These are phyloP conservation scores for Uloborus diversus DNA, from an alignment of 1,140 invertebrate species.

Conservation along the genomic window DNA sequence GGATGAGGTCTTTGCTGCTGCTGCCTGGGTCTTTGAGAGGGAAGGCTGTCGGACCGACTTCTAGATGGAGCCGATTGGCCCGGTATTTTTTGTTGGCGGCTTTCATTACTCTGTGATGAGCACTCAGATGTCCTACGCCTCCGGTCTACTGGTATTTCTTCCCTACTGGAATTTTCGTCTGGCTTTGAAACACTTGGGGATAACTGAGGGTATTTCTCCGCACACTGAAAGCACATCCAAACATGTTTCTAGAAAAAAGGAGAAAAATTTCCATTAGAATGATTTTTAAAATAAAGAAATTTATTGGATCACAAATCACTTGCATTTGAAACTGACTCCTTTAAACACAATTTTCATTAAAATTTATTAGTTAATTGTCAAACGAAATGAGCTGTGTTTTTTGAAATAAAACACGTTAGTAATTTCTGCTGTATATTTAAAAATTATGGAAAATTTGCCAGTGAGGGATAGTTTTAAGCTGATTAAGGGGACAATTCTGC, in stretches of 20 bases:
- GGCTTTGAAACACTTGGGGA: neutral
- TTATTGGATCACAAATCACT: neutral
- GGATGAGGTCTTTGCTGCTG: slow-evolving; percentile 4
- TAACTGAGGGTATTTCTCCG: slow-evolving; percentile 32
- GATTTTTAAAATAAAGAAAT: slow-evolving; percentile 5
- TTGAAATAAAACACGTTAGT: no score
- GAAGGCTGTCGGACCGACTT: slow-evolving; percentile 39
- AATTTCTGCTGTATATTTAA: no score
- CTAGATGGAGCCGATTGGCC: slow-evolving; percentile 4
- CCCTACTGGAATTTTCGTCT: neutral
- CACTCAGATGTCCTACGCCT: slow-evolving; percentile 27
- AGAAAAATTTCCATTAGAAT: no score
- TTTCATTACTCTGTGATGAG: neutral
- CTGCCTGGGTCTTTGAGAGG: slow-evolving; percentile 1
- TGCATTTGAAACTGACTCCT: neutral
- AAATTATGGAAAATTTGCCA: no score
- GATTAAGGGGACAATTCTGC: no score
- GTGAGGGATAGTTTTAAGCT: no score
- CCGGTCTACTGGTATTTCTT: neutral
- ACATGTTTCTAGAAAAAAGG: slow-evolving; percentile 39
- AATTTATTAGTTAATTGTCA: no score
- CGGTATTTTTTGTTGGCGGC: neutral
- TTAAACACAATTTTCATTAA: no score
- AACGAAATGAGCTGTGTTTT: no score
- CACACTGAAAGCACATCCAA: slow-evolving; percentile 40